phyloP scores from a whole-genome alignment of 2,113 vertebrate genomes.

The Rhegmatorhina hoffmannsi region DNA sequence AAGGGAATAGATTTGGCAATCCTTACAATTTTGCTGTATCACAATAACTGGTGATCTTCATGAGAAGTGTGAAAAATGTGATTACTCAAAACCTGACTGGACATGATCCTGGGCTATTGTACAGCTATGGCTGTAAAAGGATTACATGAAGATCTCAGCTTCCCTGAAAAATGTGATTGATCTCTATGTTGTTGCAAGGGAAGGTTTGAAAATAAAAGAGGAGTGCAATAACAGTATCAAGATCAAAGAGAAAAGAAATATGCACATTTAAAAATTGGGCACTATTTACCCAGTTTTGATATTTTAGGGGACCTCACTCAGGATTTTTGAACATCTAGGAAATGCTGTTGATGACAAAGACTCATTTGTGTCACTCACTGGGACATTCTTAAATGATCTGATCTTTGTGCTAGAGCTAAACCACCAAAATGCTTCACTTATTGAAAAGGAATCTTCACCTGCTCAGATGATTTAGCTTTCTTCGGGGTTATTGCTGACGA shows the following conservation, averaged over 20 bases:
- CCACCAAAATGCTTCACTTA: not conserved
- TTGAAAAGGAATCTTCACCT: not conserved
- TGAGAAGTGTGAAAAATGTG: not conserved
- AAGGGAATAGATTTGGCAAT: not conserved
- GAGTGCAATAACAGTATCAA: not conserved
- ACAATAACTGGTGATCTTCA: not conserved
- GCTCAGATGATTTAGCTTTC: not conserved
- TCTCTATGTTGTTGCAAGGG: not conserved
- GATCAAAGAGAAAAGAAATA: not conserved
- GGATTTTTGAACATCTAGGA: not conserved
- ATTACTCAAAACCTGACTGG: not conserved
- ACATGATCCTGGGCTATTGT: not conserved
- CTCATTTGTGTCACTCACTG: not conserved
- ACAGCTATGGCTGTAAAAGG: not conserved
- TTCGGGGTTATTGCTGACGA: not conserved
- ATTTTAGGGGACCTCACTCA: not conserved
- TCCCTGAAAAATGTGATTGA: not conserved
- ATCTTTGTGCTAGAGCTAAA: not conserved
- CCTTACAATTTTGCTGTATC: not conserved
- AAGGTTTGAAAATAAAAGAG: not conserved
- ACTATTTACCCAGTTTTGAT: not conserved
- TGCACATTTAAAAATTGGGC: not conserved
- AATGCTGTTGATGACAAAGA: not conserved
- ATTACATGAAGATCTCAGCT: not conserved
- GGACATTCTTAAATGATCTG: not conserved